Base-by-base conservation (phyloP, 1,140 invertebrate genomes). In the Pteromalus puparum region DNA sequence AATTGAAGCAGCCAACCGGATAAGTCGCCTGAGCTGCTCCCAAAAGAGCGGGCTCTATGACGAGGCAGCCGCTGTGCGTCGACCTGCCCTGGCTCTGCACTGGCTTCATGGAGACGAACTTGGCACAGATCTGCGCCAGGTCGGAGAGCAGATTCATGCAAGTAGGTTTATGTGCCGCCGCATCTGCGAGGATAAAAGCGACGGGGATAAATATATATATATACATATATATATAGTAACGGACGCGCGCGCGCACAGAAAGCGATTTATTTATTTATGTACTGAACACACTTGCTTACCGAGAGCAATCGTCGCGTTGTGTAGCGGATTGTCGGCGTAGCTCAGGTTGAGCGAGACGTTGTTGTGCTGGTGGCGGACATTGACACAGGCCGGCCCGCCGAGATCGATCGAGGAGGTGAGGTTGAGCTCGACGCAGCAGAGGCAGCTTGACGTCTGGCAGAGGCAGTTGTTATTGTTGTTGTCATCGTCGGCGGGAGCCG, bases 101-200 rank as follows among this genome's bases (percentile, higher is more conserved):
- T 61, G 61, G 88, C 79, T 88, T 92, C 34, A 93, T 89, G n/a
- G 91, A 89, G n/a, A 90, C 90, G 80, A 94, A 94, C 88, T 92
- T 90, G 46, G 94, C 93, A 85, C 94, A 94, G 72, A 94, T 91
- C 82, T 94, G 93, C 70, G 93, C 94, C 88, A 94, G 85, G 84
- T 94, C 93, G 4, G 93, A 92, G 28, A 94, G 89, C 0, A 94
- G 87, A 87, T 94, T 93, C 92, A 94, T 94, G 86, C 93, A 94
- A 1, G 93, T 93, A 21, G 92, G 92, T 73, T 90, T 91, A 81
- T 90, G 92, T 38, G 90, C 93, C n/a, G 91, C 92, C n/a, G 91
- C 92, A 53, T 86, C 90, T 90, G 83, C 75, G 77, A 86, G 82
- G 2, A 61, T 7, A n/a, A 18, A 74, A 65, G 34, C 42, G 42